Base-by-base conservation (phyloP, 2,888 invertebrate species). In the Germaria angustata region DNA sequence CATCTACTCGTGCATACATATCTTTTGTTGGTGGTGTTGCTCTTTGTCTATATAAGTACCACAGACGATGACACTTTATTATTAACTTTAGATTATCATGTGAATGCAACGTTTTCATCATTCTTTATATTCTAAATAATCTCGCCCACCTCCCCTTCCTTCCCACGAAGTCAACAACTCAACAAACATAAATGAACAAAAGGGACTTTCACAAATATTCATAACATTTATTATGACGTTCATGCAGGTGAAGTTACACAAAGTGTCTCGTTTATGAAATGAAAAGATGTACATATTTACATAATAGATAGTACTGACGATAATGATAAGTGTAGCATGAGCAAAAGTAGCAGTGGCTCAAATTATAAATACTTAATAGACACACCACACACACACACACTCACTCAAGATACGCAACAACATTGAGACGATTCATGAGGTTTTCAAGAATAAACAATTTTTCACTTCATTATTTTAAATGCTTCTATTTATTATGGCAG, bases 251-350 rank as follows among this genome's bases (percentile, higher is more conserved):
- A 59, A 68, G 32, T 39, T 66, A 20, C 3, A 28, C 28, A 63
- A 41, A 7, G 15, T 41, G 57, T 53, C 15, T 75, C 13, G 15
- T 24, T 77, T 61, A 61, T 61, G n/a, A 9, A 61, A 49, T 22
- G 39, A 51, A 46, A 53, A 61, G 17, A 44, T 41, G 7, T 53
- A 72, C 8, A 73, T 39, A 59, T 76, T 76, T 68, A 59, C 49
- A 49, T 76, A 76, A 76, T 15, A 36, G 46, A 57, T 66, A 57
- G 28, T 57, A 39, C 36, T 44, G 65, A 75, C 65, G 39, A 65
- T 72, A 59, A 66, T 76, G 71, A 81, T 28, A 77, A 66, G 24
- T 49, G 61, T 41, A 72, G 39, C 59, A 49, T 28, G 11, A 61
- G 34, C 24, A 22, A 57, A 71, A 59, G 59, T 49, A 44, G 9